Conservation (phyloP, 92 coral and sea anemone species). For the Actinernus sp. region DNA sequence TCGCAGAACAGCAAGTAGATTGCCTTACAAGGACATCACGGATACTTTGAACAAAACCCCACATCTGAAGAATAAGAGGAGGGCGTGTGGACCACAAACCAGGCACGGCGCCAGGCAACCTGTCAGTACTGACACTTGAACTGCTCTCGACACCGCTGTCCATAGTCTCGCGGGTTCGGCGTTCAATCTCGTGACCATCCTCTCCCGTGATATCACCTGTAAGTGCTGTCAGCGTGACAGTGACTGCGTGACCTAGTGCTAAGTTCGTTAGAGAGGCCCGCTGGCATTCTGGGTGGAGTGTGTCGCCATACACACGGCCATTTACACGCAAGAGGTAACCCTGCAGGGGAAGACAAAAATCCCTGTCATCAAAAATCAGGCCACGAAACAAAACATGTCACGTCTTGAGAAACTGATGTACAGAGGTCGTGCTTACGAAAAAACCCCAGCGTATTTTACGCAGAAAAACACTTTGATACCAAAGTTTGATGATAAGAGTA, state of each 20-base stretch:
- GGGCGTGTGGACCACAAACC: conserved; percentile 42
- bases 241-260: conserved; percentile 38
- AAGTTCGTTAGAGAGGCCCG: conserved; percentile 32
- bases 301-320: conserved; percentile 54
- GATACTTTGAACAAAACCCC: conserved; percentile 59
- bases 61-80: conserved; percentile 58
- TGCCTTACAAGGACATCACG: conserved; percentile 21
- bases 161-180: conserved; percentile 28
- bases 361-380: no score
- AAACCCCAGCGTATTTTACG: no score
- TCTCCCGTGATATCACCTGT: conserved; percentile 16
- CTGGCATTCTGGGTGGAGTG: conserved; percentile 34
- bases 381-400: not conserved
- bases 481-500: no score
- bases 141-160: conserved; percentile 91
- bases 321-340: conserved; percentile 74
- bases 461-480: no score
- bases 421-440: no score
- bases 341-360: no score
- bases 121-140: conserved; percentile 50
- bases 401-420: not conserved
- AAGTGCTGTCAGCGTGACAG: conserved; percentile 45
- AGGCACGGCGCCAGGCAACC: conserved; percentile 12
- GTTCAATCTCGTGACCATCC: not conserved
- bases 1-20: not conserved